Evolutionary conservation across 2,113 vertebrate genomes (phyloP), one percentile per base, ranked within the genome.

Genomic region (Lepisosteus osseus): DNA sequence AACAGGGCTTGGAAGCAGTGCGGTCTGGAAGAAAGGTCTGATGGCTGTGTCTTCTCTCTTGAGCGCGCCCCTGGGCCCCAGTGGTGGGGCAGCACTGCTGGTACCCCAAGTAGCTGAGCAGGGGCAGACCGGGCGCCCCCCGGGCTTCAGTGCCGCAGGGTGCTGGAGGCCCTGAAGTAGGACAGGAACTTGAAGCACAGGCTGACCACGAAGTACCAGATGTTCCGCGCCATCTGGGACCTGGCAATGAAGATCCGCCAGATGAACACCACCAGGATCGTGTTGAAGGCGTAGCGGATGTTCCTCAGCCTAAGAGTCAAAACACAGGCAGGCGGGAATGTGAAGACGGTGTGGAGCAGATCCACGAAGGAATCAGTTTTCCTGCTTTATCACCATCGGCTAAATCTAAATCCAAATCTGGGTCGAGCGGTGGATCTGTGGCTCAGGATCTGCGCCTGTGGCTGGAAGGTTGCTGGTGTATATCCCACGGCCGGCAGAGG

Each of bases 171-270:
- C 80, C 93, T 93, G 86, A 99, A 96, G 89, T 98, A 96, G 80
- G 94, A 97, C 75, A 98, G 91, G 81, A 97, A 95, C 90, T 98
- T 99, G 82, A 95, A 97, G 84, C 97, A 98, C 82, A 97, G 93
- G 90, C 89, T 97, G 82, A 99, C 94, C 59, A 99, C 95, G 76
- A 98, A 96, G 90, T 96, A 94, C 96, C 97, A 99, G 87, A 98
- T 91, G 80, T 98, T 97, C 74, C 93, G 91, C 81, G 95, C 96
- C 93, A 96, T 94, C 89, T 98, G 94, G 12, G 96, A 98, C 81
- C 94, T 90, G 47, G 96, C 94, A 51, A 97, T 95, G 84, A 99
- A 98, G 29, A 98, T 91, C 72, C 95, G 92, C 96, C 97, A 98
- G 87, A 95, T 88, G 82, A 99, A 94, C 41, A 98, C 87, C 0